Base-by-base conservation (phyloP, 2,888 invertebrate genomes). In the Zygothrica quintamaculata region DNA sequence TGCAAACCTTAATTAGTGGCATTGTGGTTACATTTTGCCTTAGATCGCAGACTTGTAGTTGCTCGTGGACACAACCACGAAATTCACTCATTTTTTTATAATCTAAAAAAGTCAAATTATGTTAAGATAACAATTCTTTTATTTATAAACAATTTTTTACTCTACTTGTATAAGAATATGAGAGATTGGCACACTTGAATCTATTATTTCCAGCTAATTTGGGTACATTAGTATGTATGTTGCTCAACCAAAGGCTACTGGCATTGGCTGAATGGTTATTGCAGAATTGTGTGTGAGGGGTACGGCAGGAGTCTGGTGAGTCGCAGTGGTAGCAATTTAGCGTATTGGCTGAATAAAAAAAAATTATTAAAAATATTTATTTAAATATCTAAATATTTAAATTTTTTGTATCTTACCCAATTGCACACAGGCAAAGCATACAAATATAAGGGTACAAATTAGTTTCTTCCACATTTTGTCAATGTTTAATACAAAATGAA, bases 251-350 rank as follows among this genome's bases (percentile, higher is more conserved):
- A 4, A 8, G 5, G 26, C 26, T 29, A 9, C 29, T 29, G 29
- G 29, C 5, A 29, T 29, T 3, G 5, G 1, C 29, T 7, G 29
- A 3, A 1, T 7, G 9, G 9, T 5, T 29, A 8, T 7, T 29
- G 9, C 29, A 29, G 29, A 29, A 7, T n/a, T 29, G 29, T 9
- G 5, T 29, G 4, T 7, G 4, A 9, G 29, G 29, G 9, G 4
- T 8, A 3, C 5, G 16, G 22, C 52, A 52, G 6, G 7, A 9
- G 7, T 8, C n/a, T 4, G 22, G 33, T 9, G 3, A n/a, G 15
- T 31, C 11, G 34, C 52, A 52, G 33, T 9, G 8, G 7, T 43
- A 52, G 15, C 42, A 52, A 6, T 16, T 13, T 12, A 52, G 22
- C 3, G 52, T 33, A 1, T 31, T 22, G 12, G 42, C 52, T 52